A percentile compares a stretch with the other conserved stretches of the same genome.
phyloP scores from a whole-genome alignment of 2,888 invertebrate genomes.

The Chouioia cunea region DNA sequence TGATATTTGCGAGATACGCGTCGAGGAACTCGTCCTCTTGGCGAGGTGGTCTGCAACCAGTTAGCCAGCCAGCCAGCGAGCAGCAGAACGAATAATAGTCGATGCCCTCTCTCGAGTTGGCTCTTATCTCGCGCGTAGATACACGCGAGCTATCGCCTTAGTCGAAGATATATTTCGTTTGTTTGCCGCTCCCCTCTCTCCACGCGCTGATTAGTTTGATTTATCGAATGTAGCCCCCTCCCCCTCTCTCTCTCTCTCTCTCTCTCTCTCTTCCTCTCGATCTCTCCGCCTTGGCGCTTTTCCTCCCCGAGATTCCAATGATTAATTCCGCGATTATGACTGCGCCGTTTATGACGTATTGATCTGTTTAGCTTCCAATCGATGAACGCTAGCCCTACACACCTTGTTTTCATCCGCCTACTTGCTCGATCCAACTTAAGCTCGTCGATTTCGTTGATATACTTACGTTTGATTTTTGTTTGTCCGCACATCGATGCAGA shows the following conservation, averaged over 20 bases:
- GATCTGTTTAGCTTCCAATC: neutral
- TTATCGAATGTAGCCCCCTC: neutral
- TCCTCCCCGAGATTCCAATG: no score
- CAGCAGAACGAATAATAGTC: no score
- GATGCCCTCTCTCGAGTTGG: no score
- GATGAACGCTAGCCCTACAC: neutral
- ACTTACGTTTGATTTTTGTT: neutral
- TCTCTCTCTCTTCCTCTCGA: no score
- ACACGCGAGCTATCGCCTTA: no score
- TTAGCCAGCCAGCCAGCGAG: no score
- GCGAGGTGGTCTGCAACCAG: conserved; percentile 48
- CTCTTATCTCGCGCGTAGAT: no score
- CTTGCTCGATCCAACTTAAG: neutral
- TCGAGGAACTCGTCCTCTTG: conserved; percentile 30
- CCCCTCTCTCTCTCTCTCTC: neutral
- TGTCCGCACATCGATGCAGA: conserved; percentile 46
- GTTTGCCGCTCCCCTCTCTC: conserved; percentile 13
- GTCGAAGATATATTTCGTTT: no score
- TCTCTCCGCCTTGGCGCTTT: no score
- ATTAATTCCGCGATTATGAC: no score
- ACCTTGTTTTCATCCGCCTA: neutral
- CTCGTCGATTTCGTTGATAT: no score
- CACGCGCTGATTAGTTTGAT: conserved; percentile 11
- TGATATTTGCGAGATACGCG: conserved; percentile 5
- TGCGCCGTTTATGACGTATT: neutral